phyloP scores from a whole-genome alignment of 2,888 invertebrate species.

The Polydesmus complanatus region DNA sequence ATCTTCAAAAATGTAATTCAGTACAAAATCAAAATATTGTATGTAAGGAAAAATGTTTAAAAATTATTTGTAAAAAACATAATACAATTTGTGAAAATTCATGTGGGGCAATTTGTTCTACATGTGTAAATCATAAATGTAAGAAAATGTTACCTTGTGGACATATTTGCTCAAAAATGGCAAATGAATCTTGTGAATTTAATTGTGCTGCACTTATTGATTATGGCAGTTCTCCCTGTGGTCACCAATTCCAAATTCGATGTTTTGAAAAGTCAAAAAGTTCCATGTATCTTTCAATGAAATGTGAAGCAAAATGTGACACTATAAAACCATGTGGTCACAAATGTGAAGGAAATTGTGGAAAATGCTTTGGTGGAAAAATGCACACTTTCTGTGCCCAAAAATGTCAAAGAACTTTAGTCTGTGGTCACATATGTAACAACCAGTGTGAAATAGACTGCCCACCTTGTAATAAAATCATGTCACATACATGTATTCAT shows the following conservation, averaged over 20 bases:
- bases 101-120: not conserved
- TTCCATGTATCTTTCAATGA: not conserved
- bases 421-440: not conserved
- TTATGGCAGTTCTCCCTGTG: not conserved
- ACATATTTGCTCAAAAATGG: not conserved
- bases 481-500: not conserved
- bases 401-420: not conserved
- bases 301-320: not conserved
- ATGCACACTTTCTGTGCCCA: not conserved
- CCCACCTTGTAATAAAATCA: not conserved
- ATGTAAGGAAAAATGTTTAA: not conserved
- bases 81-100: not conserved
- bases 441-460: not conserved
- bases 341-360: not conserved
- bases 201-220: not conserved
- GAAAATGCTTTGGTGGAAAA: not conserved
- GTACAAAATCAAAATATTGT: not conserved
- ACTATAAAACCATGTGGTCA: not conserved
- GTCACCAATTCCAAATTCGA: not conserved
- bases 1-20: not conserved
- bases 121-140: not conserved
- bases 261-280: not conserved
- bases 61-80: not conserved
- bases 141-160: not conserved
- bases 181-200: not conserved